A percentile compares a stretch with the other conserved stretches of the same genome.
Conservation (phyloP, 2,888 invertebrate species). For the Eupithecia subumbrata region DNA sequence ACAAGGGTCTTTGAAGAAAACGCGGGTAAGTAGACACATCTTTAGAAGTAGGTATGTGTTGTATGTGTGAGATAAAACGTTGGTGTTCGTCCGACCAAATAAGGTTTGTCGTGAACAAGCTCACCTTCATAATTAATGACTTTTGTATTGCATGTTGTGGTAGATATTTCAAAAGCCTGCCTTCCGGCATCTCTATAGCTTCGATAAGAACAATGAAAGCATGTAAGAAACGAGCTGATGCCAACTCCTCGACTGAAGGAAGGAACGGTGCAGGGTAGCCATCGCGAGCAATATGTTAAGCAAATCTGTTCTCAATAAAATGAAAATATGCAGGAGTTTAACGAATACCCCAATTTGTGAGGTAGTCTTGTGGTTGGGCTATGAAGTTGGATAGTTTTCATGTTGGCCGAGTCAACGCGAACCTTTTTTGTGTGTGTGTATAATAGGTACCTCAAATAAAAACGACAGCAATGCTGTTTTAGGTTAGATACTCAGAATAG, state of each 20-base stretch:
- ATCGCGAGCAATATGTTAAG: not conserved
- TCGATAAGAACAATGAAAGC: not conserved
- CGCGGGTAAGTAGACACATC: not conserved
- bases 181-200: not conserved
- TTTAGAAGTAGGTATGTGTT: not conserved
- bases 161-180: not conserved
- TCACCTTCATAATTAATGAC: not conserved
- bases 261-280: not conserved
- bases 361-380: constrained; percentile 29
- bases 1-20: constrained; percentile 7
- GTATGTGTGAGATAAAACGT: not conserved
- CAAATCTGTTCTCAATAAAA: constrained; percentile 46
- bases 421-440: too few relatives aligned
- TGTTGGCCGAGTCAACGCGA: too few relatives aligned
- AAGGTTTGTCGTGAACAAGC: not conserved
- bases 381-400: constrained; percentile 17
- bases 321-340: constrained; percentile 45
- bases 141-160: not conserved
- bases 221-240: not conserved
- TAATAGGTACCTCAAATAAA: not conserved
- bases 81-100: not conserved
- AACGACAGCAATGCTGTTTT: not conserved
- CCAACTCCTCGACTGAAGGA: not conserved
- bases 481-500: not conserved
- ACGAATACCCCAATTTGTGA: constrained; percentile 50